Conservation (phyloP, 2,113 vertebrate genomes). For the Corythornis cristatus region DNA sequence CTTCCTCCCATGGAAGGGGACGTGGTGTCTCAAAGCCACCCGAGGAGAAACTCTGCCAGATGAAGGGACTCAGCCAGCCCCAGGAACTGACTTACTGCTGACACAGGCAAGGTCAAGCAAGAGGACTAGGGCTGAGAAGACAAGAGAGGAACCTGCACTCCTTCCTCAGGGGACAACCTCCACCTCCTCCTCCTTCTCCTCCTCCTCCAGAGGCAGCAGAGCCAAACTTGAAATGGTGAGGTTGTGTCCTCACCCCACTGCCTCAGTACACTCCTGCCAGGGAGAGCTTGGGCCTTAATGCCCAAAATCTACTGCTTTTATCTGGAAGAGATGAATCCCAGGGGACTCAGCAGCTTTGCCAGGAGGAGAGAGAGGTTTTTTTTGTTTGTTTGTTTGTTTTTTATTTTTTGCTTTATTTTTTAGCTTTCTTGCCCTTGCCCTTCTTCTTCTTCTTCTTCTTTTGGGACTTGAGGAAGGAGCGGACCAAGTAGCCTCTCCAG, state of each 20-base stretch:
- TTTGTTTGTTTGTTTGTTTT: too few species aligned
- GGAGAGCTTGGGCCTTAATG: neutral
- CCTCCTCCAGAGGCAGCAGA: neutral
- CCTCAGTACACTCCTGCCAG: neutral
- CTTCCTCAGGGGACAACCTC: neutral
- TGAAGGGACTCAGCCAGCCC: neutral
- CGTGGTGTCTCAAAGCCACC: neutral
- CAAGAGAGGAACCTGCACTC: neutral
- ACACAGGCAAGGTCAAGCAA: neutral
- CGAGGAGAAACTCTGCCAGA: neutral
- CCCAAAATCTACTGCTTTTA: neutral
- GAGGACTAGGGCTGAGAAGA: neutral
- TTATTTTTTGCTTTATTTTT: conserved; percentile 16
- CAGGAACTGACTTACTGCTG: neutral
- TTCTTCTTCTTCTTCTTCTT: conserved; percentile 63
- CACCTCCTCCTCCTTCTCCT: neutral
- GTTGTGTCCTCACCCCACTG: fast-evolving
- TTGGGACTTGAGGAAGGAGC: conserved; percentile 76
- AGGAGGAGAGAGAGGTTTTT: neutral
- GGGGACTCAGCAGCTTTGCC: neutral
- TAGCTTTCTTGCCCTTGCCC: conserved; percentile 59
- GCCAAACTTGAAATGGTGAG: neutral
- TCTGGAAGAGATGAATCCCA: neutral
- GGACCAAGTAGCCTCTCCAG: conserved; percentile 82
- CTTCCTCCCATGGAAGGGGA: neutral